These are phyloP conservation scores for Bombus turneri DNA, from an alignment of 1,140 invertebrate species.

Conservation along the genomic window DNA sequence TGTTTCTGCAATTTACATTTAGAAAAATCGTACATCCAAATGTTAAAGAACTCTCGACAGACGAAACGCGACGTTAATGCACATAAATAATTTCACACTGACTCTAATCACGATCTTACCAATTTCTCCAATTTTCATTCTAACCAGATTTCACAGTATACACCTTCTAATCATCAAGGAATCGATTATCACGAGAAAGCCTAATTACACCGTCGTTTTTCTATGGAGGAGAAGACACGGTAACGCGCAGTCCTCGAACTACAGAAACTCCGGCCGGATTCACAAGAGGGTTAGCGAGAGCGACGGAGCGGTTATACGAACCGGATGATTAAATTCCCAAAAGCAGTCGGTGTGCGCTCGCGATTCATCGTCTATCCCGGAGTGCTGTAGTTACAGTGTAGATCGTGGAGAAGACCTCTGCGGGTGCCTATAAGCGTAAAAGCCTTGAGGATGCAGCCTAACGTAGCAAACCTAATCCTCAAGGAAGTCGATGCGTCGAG, in stretches of 20 bases:
- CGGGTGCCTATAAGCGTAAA: slow-evolving; percentile 57
- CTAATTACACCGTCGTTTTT: slow-evolving; percentile 33
- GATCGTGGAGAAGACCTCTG: slow-evolving; percentile 39
- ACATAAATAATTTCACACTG: not conserved
- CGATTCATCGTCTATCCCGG: slow-evolving; percentile 56
- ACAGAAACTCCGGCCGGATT: slow-evolving; percentile 30
- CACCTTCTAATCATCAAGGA: no score
- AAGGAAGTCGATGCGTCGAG: slow-evolving; percentile 63
- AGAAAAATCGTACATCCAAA: not conserved
- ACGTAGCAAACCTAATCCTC: slow-evolving; percentile 67
- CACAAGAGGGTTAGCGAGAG: slow-evolving; percentile 41
- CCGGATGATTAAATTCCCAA: slow-evolving; percentile 72
- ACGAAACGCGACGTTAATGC: not conserved
- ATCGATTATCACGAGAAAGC: slow-evolving; percentile 16
- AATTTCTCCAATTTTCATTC: not conserved
- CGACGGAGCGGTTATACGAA: slow-evolving; percentile 61
- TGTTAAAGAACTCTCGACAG: not conserved
- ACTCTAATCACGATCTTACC: not conserved
- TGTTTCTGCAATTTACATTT: not conserved
- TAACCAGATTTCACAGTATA: not conserved
- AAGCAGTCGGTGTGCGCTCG: slow-evolving; percentile 52
- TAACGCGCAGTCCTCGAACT: slow-evolving; percentile 4
- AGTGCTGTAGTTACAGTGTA: slow-evolving; percentile 43
- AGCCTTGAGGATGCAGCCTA: slow-evolving; percentile 63
- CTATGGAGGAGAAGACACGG: not conserved